Evolutionary conservation across 2,113 vertebrate species (phyloP).

Genomic region (Anarhynchus alexandrinus): DNA sequence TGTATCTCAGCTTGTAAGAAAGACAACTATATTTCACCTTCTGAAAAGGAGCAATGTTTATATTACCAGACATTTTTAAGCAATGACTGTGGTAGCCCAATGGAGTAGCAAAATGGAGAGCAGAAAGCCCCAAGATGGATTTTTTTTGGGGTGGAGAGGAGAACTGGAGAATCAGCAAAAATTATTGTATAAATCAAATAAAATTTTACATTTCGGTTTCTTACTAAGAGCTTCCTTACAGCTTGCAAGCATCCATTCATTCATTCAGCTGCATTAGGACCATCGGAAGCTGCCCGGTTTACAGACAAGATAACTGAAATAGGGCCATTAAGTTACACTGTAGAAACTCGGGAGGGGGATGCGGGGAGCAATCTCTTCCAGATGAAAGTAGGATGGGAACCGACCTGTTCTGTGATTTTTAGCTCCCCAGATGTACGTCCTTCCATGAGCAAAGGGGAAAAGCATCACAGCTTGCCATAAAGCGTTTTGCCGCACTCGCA

Average conservation of each 20-base stretch:
- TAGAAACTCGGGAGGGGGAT: neutral
- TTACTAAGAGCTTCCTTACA: neutral
- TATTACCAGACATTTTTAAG: neutral
- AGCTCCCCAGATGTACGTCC: neutral
- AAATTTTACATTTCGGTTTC: neutral
- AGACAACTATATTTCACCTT: neutral
- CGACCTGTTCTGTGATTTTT: neutral
- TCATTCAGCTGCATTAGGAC: neutral
- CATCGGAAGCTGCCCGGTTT: neutral
- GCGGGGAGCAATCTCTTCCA: neutral
- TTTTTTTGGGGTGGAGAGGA: neutral
- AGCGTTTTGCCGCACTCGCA: neutral
- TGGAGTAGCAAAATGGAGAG: neutral
- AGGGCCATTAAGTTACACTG: neutral
- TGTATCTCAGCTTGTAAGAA: neutral
- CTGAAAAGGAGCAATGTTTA: neutral
- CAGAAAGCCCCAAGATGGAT: neutral
- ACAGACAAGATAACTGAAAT: neutral
- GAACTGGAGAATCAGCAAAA: neutral
- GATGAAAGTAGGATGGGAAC: neutral
- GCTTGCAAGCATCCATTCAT: neutral
- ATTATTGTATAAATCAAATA: neutral
- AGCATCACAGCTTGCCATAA: neutral
- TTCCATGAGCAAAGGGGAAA: neutral
- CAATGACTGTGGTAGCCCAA: neutral